Base-by-base conservation (phyloP, 64 coral and sea anemone species). In the Porites lutea region DNA sequence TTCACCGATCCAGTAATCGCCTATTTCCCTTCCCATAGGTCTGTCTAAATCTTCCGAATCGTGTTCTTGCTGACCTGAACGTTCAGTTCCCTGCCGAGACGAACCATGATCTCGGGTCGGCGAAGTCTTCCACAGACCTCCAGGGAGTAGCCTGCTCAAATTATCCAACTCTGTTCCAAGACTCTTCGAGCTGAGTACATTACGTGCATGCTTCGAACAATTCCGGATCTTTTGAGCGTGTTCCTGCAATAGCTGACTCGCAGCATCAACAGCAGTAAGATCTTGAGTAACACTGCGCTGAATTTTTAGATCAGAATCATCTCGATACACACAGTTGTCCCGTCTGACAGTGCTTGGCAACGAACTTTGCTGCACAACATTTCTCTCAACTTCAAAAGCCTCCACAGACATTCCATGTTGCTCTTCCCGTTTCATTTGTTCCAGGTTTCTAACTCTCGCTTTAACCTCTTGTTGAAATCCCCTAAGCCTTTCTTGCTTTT, bases 281-380 rank as follows among this genome's bases (percentile, higher is more conserved):
- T 92, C 92, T 18, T 59, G 83, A 13, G 92, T 92, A 16, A 86
- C 75, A 21, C 82, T 88, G 10, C 92, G 83, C 60, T 77, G 90
- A 52, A 97, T 97, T 59, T 92, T 94, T 3, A 90, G 82, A 27
- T 94, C 92, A 2, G 87, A 87, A 18, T 90, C 81, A 51, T 97
- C 92, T 13, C 92, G 91, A 94, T 91, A 97, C 4, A 89, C 81
- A 94, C 95, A 97, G 50, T 92, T 94, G 44, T 97, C 95, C 59
- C 91, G 88, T 54, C 83, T 94, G 13, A 83, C 53, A 23, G 57
- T 73, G 65, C 91, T 89, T 27, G 95, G 93, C 65, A 97, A 88
- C 46, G 92, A 97, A 75, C 95, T 97, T 23, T 97, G 95, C 14
- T 91, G 92, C 18, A 97, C 93, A 15, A 97, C 87, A 77, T 97